Conservation (phyloP, 2,888 invertebrate genomes). For the Hipparchia sbordonii region DNA sequence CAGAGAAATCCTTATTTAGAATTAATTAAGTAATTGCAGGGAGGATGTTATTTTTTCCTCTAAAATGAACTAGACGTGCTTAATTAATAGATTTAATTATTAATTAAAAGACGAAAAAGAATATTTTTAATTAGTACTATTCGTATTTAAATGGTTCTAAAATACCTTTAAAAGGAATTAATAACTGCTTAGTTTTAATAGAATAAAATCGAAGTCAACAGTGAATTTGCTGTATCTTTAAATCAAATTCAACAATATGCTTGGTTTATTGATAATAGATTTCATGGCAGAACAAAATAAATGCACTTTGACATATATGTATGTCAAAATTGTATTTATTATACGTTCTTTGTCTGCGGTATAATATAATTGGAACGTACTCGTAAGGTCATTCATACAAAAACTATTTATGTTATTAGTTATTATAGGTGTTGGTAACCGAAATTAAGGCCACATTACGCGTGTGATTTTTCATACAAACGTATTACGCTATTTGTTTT, state of each 20-base stretch:
- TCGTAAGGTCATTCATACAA: slow-evolving; percentile 8
- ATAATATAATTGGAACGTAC: background rate
- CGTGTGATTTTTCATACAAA: no score
- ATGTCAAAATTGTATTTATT: slow-evolving; percentile 2
- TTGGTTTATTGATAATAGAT: background rate
- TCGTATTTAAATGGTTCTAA: background rate
- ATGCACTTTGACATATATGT: background rate
- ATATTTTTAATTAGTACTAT: background rate
- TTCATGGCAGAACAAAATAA: background rate
- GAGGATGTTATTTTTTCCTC: slow-evolving; percentile 5
- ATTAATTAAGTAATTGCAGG: background rate
- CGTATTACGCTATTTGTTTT: no score
- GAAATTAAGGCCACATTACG: no score
- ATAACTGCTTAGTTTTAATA: no score
- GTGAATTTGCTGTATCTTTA: no score
- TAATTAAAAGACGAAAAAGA: background rate
- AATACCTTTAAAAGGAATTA: no score
- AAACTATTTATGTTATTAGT: background rate
- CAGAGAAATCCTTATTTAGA: slow-evolving; percentile 3
- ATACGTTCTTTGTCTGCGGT: background rate
- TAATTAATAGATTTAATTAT: background rate
- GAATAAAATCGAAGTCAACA: no score
- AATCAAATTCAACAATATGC: no score
- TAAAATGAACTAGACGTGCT: background rate
- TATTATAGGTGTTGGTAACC: background rate